Evolutionary conservation across 2,888 invertebrate species (phyloP).

Genomic region (Diploptera punctata): DNA sequence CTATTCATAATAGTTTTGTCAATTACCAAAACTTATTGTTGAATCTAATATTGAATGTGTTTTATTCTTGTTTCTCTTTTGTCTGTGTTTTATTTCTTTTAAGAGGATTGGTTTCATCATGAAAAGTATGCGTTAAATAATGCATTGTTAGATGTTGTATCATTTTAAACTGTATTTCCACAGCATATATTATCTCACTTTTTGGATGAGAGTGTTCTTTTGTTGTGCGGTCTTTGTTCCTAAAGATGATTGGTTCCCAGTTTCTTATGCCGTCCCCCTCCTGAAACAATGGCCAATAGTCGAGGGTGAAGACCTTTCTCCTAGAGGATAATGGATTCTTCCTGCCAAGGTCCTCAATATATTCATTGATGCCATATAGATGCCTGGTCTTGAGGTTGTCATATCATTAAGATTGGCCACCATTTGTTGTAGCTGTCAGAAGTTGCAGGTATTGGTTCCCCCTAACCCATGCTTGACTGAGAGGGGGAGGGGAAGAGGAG

Average conservation of each 20-base stretch:
- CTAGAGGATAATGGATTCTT: slow-evolving; percentile 39
- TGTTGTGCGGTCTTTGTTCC: slow-evolving; percentile 38
- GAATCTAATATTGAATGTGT: no score
- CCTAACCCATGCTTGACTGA: neutral
- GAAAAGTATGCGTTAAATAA: neutral
- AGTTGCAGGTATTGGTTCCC: slow-evolving; percentile 42
- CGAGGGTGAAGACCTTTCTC: slow-evolving; percentile 40
- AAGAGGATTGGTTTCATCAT: neutral
- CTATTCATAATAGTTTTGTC: no score
- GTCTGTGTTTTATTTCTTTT: neutral
- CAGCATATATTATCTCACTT: no score
- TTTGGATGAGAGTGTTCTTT: slow-evolving; percentile 25
- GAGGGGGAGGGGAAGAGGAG: slow-evolving; percentile 26
- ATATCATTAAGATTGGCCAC: slow-evolving; percentile 47
- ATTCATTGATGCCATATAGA: slow-evolving; percentile 40
- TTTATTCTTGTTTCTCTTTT: no score
- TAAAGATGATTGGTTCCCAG: slow-evolving; percentile 37
- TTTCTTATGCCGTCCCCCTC: slow-evolving; percentile 39
- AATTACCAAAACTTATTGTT: no score
- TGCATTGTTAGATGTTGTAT: neutral
- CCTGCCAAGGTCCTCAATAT: slow-evolving; percentile 37
- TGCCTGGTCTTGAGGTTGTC: slow-evolving; percentile 38
- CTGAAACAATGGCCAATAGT: slow-evolving; percentile 49
- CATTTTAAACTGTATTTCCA: neutral
- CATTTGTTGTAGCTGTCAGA: slow-evolving; percentile 47